These are phyloP conservation scores for Schrankia costaestrigalis DNA, from an alignment of 2,888 invertebrate genomes.

Conservation along the genomic window DNA sequence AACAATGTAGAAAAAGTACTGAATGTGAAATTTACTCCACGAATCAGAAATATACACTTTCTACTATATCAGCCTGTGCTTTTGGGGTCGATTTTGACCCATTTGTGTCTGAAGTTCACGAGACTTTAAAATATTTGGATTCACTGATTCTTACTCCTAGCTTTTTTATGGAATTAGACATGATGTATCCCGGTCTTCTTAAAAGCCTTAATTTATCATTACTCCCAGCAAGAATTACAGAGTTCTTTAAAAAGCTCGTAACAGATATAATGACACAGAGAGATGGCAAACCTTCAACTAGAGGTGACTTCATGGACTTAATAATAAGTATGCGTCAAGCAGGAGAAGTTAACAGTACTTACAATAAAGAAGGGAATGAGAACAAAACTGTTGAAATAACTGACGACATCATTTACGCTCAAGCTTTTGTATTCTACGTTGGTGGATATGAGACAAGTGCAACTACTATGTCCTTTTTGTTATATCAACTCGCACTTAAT, in stretches of 20 bases:
- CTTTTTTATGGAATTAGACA: conserved; percentile 34
- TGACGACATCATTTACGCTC: conserved; percentile 51
- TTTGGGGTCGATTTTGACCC: background rate
- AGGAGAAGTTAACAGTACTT: conserved; percentile 31
- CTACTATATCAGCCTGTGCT: conserved; percentile 1
- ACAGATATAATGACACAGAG: conserved; percentile 37
- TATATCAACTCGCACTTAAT: conserved; percentile 54
- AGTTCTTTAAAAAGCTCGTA: conserved; percentile 40
- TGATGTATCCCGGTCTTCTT: conserved; percentile 49
- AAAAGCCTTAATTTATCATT: conserved; percentile 35
- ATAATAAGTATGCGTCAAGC: conserved; percentile 42
- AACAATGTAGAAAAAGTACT: conserved; percentile 5
- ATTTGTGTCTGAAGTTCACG: background rate
- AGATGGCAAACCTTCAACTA: conserved; percentile 36
- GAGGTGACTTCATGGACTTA: conserved; percentile 54
- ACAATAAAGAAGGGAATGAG: conserved; percentile 13
- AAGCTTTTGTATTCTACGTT: conserved; percentile 63
- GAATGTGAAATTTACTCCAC: background rate
- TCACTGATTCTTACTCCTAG: conserved; percentile 16
- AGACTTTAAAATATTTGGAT: conserved; percentile 15
- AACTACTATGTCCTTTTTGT: conserved; percentile 51
- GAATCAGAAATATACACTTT: background rate
- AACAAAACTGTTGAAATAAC: conserved; percentile 34
- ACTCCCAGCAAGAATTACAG: conserved; percentile 29
- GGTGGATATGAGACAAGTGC: conserved; percentile 71